Evolutionary conservation across 2,888 invertebrate genomes (phyloP).

Genomic region (Oeneis ivallda): DNA sequence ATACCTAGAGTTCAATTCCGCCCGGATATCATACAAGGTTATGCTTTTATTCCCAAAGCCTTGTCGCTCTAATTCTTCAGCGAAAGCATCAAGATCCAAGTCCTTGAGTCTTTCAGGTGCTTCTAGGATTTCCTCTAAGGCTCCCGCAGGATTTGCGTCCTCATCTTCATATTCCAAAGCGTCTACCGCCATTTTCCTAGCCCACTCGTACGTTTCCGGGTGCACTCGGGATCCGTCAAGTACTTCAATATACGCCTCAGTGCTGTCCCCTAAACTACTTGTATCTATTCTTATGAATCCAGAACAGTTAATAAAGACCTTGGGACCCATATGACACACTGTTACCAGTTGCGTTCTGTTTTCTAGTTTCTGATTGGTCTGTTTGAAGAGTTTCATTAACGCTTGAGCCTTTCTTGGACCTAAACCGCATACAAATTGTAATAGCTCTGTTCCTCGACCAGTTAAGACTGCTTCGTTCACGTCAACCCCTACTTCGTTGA

Average conservation of each 20-base stretch:
- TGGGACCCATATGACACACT: conserved; percentile 97
- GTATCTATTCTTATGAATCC: conserved; percentile 99
- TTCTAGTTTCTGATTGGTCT: conserved; percentile 94
- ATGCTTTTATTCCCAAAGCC: conserved; percentile 94
- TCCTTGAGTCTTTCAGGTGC: conserved; percentile 97
- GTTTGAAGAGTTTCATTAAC: conserved; percentile 91
- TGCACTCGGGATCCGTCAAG: conserved; percentile 98
- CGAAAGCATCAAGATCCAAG: conserved; percentile 98
- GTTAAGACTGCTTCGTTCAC: conserved; percentile 96
- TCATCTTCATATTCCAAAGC: conserved; percentile 99
- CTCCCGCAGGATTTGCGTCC: conserved; percentile 97
- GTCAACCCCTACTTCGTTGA: conserved; percentile 99
- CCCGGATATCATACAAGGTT: conserved; percentile 97
- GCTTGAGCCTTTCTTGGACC: conserved; percentile 97
- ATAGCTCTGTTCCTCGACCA: conserved; percentile 91
- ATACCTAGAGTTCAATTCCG: conserved; percentile 96
- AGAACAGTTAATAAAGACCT: conserved; percentile 99
- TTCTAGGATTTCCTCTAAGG: conserved; percentile 98
- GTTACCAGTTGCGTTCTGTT: conserved; percentile 98
- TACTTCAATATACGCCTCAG: conserved; percentile 97
- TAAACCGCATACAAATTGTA: conserved; percentile 98
- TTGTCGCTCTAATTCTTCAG: conserved; percentile 96
- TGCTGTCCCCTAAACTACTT: conserved; percentile 95
- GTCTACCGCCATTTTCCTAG: conserved; percentile 99
- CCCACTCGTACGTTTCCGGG: conserved; percentile 99